Conservation (phyloP, 1,140 invertebrate species). For the Paraescarpia echinospica region DNA sequence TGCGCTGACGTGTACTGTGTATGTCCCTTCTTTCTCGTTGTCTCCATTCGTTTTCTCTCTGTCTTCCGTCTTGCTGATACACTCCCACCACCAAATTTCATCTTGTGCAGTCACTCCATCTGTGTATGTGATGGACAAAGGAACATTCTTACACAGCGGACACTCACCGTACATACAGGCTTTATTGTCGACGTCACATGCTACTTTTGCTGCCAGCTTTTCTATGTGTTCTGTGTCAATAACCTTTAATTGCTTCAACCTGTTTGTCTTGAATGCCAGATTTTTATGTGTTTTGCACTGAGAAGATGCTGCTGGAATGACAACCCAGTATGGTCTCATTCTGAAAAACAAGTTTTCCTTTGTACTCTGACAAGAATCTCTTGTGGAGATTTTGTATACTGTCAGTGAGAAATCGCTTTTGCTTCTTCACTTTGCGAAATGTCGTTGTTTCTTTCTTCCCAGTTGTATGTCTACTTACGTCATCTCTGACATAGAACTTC, state of each 20-base stretch:
- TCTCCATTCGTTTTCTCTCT: background rate
- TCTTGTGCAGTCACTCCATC: too few species aligned
- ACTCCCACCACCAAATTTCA: too few species aligned
- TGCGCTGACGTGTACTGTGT: background rate
- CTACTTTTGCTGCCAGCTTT: too few species aligned
- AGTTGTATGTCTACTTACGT: too few species aligned
- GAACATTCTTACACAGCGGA: background rate
- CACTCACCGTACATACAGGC: conserved; percentile 10
- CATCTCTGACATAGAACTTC: too few species aligned
- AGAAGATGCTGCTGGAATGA: conserved; percentile 26
- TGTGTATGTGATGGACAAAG: too few species aligned
- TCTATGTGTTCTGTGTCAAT: too few species aligned
- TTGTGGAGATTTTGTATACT: background rate
- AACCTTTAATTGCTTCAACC: too few species aligned
- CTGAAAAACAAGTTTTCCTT: background rate
- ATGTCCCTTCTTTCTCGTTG: background rate
- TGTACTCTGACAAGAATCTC: conserved; percentile 10
- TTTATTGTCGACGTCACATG: too few species aligned
- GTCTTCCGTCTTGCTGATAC: too few species aligned
- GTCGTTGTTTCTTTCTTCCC: conserved; percentile 23
- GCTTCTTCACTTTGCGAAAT: conserved; percentile 9
- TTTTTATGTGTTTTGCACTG: conserved; percentile 32
- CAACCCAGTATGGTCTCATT: conserved; percentile 21
- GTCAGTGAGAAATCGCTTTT: conserved; percentile 13
- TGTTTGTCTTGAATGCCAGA: conserved; percentile 21